phyloP scores from a whole-genome alignment of 2,113 vertebrate genomes.

The Poecile atricapillus region DNA sequence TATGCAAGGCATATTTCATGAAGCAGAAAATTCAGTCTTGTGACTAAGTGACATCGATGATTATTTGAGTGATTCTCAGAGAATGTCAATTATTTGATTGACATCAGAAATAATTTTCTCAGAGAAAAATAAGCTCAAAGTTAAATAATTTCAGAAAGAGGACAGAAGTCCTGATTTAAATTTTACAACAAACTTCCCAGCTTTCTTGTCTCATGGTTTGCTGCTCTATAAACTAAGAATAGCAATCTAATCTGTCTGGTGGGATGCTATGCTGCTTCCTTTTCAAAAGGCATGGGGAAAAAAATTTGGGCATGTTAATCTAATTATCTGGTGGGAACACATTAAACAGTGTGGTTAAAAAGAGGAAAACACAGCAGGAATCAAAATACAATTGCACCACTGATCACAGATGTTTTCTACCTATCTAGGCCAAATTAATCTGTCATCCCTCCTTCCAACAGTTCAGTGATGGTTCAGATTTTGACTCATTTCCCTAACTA shows the following conservation, averaged over 20 bases:
- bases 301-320: conserved; percentile 5
- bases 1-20: not conserved
- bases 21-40: not conserved
- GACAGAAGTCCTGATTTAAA: not conserved
- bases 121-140: not conserved
- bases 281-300: not conserved
- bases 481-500: not conserved
- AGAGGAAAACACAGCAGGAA: conserved; percentile 1
- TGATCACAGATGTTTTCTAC: conserved; percentile 3
- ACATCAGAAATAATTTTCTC: not conserved
- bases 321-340: conserved; percentile 34
- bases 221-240: conserved; percentile 18
- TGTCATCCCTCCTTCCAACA: not conserved
- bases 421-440: not conserved
- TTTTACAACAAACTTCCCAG: not conserved
- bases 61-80: not conserved
- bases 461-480: not conserved
- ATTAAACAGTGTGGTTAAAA: conserved; percentile 26
- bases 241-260: not conserved
- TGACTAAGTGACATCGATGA: not conserved
- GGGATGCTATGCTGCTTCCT: not conserved
- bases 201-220: not conserved
- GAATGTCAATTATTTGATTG: not conserved
- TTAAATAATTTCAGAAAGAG: not conserved
- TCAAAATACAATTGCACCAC: not conserved